Conservation (phyloP, 2,888 invertebrate genomes). For the Heteropelma amictum region DNA sequence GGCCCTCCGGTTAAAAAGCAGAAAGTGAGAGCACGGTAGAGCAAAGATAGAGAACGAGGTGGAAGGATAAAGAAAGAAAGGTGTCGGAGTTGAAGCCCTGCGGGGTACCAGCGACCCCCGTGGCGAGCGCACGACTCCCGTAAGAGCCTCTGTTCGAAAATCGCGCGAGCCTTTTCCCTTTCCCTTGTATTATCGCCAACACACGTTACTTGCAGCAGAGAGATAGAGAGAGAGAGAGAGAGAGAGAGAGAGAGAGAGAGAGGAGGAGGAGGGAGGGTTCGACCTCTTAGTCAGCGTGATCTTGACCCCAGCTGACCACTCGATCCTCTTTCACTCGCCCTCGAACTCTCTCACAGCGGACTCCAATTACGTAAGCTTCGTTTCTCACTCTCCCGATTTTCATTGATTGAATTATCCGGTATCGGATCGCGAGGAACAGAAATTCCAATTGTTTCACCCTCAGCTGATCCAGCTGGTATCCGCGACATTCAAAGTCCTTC, state of each 20-base stretch:
- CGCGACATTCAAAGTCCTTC: neutral
- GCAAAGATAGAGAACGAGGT: neutral
- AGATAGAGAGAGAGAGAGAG: too few species aligned
- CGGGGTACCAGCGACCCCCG: conserved; percentile 75
- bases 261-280: conserved; percentile 45
- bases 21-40: conserved; percentile 21
- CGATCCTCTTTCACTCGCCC: conserved; percentile 47
- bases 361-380: conserved; percentile 47
- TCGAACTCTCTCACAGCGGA: conserved; percentile 36
- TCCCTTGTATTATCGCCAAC: conserved; percentile 72
- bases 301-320: conserved; percentile 49
- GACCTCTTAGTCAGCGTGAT: conserved; percentile 34
- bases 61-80: conserved; percentile 34
- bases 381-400: conserved; percentile 24
- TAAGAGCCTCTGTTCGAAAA: conserved; percentile 76
- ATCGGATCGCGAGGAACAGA: neutral
- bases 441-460: too few species aligned
- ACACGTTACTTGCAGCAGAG: too few species aligned
- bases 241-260: too few species aligned
- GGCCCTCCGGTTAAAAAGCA: conserved; percentile 5
- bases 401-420: conserved; percentile 1
- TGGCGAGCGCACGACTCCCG: conserved; percentile 76
- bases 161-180: conserved; percentile 65
- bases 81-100: conserved; percentile 52
- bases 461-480: neutral